Base-by-base conservation (phyloP, 2,888 invertebrate genomes). In the Phyllotreta striolata region DNA sequence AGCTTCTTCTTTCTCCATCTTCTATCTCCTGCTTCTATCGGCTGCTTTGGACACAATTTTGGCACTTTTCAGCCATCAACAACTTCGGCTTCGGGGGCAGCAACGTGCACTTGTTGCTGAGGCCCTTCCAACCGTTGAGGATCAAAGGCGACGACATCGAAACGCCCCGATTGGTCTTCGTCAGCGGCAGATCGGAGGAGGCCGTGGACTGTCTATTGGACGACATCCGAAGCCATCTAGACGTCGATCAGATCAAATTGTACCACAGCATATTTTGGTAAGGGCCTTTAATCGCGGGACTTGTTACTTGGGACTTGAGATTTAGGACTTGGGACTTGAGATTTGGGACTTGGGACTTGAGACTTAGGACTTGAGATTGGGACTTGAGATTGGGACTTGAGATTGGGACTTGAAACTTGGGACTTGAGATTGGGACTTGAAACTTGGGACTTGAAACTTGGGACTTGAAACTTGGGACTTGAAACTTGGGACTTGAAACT, bases 1-100 rank as follows among this genome's bases (percentile, higher is more conserved):
- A n/a, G n/a, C n/a, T n/a, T n/a, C n/a, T n/a, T n/a, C n/a, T n/a
- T n/a, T n/a, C 24, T 24, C 24, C 24, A 24, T 24, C 4, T 1
- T 3, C 24, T 24, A 24, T n/a, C n/a, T n/a, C n/a, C n/a, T n/a
- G n/a, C n/a, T n/a, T n/a, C n/a, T n/a, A n/a, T n/a, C n/a, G n/a
- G n/a, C n/a, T n/a, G n/a, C n/a, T n/a, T n/a, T n/a, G n/a, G n/a
- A n/a, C n/a, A 24, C 24, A 1, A 4, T 24, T 24, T 41, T n/a
- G 2, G 1, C 2, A 41, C 13, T 52, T 5, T 38, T 41, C 51
- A 74, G 95, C 91, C 3, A 85, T 96, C 34, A 97, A 94, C 83
- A 95, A 94, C 6, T 97, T 96, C 79, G 96, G 96, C 0, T 97
- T 96, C 77, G 96, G 96, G 37, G 96, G 96, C 0, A 90, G 91